phyloP scores from a whole-genome alignment of 1,140 invertebrate species.

The Pinna nobilis region DNA sequence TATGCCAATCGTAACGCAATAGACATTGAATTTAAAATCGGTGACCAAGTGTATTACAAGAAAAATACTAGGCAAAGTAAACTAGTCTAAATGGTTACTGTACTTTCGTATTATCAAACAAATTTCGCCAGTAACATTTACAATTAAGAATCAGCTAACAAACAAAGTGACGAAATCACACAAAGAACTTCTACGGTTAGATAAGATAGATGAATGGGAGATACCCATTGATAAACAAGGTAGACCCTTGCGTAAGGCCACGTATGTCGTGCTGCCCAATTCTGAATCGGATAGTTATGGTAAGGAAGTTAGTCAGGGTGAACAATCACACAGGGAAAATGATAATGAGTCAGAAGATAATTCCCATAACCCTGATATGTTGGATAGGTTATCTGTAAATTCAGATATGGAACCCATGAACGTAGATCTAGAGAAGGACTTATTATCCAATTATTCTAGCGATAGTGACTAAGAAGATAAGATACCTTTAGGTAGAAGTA shows the following conservation, averaged over 20 bases:
- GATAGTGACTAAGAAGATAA: no score
- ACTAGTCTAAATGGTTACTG: constrained; percentile 22
- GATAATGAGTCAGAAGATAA: no score
- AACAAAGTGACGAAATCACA: constrained; percentile 10
- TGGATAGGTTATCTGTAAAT: no score
- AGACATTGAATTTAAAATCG: constrained; percentile 26
- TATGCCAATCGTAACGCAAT: constrained; percentile 20
- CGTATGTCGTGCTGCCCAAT: constrained; percentile 27
- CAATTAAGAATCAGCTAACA: no score
- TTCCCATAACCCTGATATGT: no score
- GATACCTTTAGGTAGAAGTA: no score
- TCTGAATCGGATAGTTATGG: no score
- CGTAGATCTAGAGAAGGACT: no score
- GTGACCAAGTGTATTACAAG: constrained; percentile 37
- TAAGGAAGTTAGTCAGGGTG: no score
- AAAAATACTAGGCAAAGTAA: constrained; percentile 25
- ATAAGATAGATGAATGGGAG: constrained; percentile 27
- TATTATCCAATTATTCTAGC: no score
- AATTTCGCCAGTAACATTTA: constrained; percentile 15
- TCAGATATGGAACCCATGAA: no score
- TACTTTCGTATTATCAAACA: constrained; percentile 33
- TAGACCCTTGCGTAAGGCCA: constrained; percentile 7
- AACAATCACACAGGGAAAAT: no score
- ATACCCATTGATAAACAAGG: neutral
- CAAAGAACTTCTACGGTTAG: constrained; percentile 24